These are phyloP conservation scores for Rousettus leschenaultii DNA, from an alignment of 2,113 vertebrate genomes.

Conservation along the genomic window DNA sequence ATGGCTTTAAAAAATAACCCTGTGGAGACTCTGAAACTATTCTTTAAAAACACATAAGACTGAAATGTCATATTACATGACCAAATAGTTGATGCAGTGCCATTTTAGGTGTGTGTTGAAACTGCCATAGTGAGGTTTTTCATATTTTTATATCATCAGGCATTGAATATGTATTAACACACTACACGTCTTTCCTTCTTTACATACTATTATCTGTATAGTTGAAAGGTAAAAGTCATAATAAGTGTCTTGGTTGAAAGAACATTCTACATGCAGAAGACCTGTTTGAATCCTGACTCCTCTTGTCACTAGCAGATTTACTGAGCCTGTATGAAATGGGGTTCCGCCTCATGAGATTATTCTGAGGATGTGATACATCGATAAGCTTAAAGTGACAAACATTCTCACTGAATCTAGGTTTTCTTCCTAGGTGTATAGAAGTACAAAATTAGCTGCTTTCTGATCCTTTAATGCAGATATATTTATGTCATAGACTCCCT, in stretches of 20 bases:
- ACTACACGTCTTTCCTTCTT: background rate
- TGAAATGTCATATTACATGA: conserved; percentile 6
- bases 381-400: background rate
- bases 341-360: background rate
- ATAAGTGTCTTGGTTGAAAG: background rate
- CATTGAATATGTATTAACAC: background rate
- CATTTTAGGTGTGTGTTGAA: background rate
- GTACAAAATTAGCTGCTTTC: background rate
- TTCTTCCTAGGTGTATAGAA: background rate
- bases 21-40: background rate
- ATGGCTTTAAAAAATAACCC: background rate
- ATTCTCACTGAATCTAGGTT: background rate
- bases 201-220: background rate
- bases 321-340: background rate
- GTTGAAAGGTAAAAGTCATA: background rate
- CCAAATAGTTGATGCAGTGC: background rate
- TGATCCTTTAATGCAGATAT: background rate
- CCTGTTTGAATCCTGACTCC: background rate
- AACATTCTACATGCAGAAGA: background rate
- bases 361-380: background rate
- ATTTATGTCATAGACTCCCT: background rate
- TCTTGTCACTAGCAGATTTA: background rate
- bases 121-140: background rate
- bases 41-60: conserved; percentile 9
- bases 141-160: background rate